A percentile compares a stretch with the other conserved stretches of the same genome.
Conservation (phyloP, 2,113 vertebrate genomes). For the Ceyx margarethae region DNA sequence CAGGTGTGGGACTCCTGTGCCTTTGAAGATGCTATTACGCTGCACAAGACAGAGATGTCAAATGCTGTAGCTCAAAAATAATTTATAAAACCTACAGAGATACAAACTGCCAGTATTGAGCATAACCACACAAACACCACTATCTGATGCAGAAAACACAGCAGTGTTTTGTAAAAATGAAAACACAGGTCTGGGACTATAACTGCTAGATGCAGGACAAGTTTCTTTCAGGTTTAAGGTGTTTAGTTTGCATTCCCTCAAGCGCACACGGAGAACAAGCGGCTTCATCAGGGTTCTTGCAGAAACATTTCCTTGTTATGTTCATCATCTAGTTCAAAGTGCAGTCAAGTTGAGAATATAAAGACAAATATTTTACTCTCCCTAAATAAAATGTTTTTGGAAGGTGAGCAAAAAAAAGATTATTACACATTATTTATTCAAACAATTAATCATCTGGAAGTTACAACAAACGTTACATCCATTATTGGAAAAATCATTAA, state of each 20-base stretch:
- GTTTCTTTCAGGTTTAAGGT: not conserved
- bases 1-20: slow-evolving; percentile 54
- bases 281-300: not conserved
- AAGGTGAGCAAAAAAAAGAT: not conserved
- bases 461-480: not conserved
- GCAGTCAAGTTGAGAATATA: not conserved
- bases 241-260: not conserved
- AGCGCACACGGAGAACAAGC: not conserved
- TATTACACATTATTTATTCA: not conserved
- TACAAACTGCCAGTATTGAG: not conserved
- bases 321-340: slow-evolving; percentile 12
- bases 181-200: not conserved
- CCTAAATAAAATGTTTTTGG: not conserved
- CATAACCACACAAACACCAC: not conserved
- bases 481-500: not conserved
- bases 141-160: not conserved
- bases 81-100: not conserved
- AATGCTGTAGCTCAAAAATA: not conserved
- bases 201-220: not conserved
- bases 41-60: slow-evolving; percentile 19
- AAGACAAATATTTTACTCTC: not conserved
- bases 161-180: not conserved
- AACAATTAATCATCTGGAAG: slow-evolving; percentile 9
- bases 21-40: slow-evolving; percentile 62
- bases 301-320: slow-evolving; percentile 15